Evolutionary conservation across 2,888 invertebrate genomes (phyloP), one percentile per base, ranked within the genome.

Genomic region (Drosophila phalerata): DNA sequence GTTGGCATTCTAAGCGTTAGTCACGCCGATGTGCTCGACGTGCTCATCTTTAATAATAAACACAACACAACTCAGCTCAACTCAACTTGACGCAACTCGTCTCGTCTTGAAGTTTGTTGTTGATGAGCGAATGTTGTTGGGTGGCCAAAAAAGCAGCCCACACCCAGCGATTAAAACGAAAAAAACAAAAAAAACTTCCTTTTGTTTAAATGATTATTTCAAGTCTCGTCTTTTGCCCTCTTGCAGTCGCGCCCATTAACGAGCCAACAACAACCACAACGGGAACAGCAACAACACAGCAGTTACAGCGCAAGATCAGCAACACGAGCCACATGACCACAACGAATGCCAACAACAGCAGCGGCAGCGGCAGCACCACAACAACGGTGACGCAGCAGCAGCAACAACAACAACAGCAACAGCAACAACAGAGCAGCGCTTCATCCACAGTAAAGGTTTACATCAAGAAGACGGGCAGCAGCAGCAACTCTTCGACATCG

Each of bases 241-340:
- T 87, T 82, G 58, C 89, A 91, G 91, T 91, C 86, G 90, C 91
- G 51, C 91, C 91, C 56, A 81, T 91, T 60, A 89, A 90, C 81
- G 91, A 91, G 65, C 70, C 71, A 42, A 42, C 60, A 42, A 15
- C 56, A 43, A 30, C 69, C 68, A 17, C 66, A 72, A 64, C 76
- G 77, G 48, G 80, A 76, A 63, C 79, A 81, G 43, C 62, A 80
- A 47, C 88, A 88, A 69, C 81, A 82, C 67, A 76, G 67, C 79
- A 81, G 51, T 64, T 80, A 40, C 88, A 88, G 69, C 81, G 86
- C 67, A 90, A 91, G 85, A 75, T 80, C 72, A 79, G 75, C 73
- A 90, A 84, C 73, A 73, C 77, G 75, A 82, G 79, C 81, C 76
- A 85, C 83, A 79, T 88, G 81, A 86, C 84, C 77, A 85, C 83